Evolutionary conservation across 2,888 invertebrate genomes (phyloP).

Genomic region (Leptopilina syphax): DNA sequence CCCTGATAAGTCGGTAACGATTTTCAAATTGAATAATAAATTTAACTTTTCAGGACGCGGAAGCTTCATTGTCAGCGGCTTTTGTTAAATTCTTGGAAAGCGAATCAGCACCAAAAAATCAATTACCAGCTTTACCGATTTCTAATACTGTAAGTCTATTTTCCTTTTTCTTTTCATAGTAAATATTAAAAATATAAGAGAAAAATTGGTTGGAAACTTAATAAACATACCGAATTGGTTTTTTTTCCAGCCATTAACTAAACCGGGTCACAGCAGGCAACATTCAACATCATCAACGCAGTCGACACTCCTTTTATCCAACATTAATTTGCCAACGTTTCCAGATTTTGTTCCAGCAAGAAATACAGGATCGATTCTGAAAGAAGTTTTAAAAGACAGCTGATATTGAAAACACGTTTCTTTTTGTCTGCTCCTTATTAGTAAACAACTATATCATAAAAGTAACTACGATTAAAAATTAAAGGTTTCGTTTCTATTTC

Average conservation of each 20-base stretch:
- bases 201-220: no score
- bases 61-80: conserved; percentile 83
- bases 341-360: conserved; percentile 79
- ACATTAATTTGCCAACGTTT: conserved; percentile 79
- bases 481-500: no score
- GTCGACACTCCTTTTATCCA: conserved; percentile 77
- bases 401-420: conserved; percentile 70
- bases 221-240: background rate
- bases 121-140: conserved; percentile 78
- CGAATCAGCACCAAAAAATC: conserved; percentile 85
- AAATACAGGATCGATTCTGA: conserved; percentile 81
- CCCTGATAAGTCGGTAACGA: no score
- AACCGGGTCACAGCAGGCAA: conserved; percentile 72
- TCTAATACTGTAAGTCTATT: conserved; percentile 68
- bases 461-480: background rate
- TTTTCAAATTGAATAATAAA: conserved; percentile 40
- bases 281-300: conserved; percentile 75
- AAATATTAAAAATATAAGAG: no score
- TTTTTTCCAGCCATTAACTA: conserved; percentile 64
- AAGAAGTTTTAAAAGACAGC: conserved; percentile 81
- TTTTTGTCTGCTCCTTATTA: background rate
- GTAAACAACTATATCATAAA: background rate
- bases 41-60: conserved; percentile 72
- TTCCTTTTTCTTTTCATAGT: background rate
- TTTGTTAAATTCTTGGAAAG: conserved; percentile 90